These are phyloP conservation scores for Passer montanus DNA, from an alignment of 2,113 vertebrate species.

Conservation along the genomic window DNA sequence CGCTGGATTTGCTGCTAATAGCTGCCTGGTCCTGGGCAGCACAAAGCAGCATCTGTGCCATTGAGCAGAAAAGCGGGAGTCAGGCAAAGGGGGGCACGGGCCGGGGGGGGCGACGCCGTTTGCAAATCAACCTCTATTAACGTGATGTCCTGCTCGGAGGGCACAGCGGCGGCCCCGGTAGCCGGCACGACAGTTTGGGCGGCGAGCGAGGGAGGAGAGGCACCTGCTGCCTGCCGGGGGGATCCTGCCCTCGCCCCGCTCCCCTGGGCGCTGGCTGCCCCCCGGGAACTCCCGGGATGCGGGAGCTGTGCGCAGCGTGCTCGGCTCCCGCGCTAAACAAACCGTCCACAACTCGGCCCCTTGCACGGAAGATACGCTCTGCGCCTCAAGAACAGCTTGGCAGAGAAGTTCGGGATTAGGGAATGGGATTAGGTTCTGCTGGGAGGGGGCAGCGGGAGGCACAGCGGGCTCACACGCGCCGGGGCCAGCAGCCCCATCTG, in stretches of 20 bases:
- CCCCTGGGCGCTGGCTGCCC: not conserved
- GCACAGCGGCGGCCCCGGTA: not conserved
- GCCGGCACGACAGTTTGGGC: not conserved
- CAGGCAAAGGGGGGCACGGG: conserved; percentile 64
- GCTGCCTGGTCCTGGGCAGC: conserved; percentile 73
- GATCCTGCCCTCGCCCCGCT: not conserved
- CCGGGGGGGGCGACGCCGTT: conserved; percentile 55
- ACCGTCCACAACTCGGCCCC: not conserved
- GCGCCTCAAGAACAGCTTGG: not conserved
- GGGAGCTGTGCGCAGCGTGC: fast-evolving
- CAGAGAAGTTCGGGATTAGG: not conserved
- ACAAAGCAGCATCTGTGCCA: conserved; percentile 86
- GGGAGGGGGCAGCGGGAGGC: not conserved
- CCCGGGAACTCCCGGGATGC: not conserved
- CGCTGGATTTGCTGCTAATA: conserved; percentile 83
- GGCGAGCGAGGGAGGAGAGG: not conserved
- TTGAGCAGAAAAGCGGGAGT: conserved; percentile 76
- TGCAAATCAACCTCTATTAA: conserved; percentile 82
- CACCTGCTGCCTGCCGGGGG: not conserved
- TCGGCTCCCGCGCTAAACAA: fast-evolving
- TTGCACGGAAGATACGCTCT: fast-evolving
- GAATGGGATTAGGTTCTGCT: not conserved
- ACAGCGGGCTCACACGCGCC: not conserved
- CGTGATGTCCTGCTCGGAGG: conserved; percentile 65
- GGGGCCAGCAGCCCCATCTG: conserved; percentile 3